phyloP scores from a whole-genome alignment of 1,140 invertebrate genomes.

The Anastrepha ludens region DNA sequence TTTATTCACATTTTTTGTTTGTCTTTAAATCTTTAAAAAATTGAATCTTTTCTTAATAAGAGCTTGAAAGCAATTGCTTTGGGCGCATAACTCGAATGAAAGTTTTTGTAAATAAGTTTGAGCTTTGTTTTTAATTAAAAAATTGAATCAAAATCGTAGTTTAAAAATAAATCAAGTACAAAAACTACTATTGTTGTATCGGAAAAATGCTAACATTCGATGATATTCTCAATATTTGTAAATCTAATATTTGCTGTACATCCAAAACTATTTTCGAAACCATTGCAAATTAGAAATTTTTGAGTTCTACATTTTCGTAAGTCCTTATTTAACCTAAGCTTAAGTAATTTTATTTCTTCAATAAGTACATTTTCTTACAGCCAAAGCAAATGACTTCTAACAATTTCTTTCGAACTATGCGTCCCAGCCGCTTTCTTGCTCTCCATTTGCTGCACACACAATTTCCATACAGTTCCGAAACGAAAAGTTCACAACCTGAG shows the following conservation, averaged over 20 bases:
- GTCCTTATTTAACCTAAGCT: no score
- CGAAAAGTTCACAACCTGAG: constrained; percentile 54
- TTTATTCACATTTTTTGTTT: neutral
- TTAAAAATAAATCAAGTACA: no score
- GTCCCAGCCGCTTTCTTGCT: neutral
- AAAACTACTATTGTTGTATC: no score
- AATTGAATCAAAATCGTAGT: no score
- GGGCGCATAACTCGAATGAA: neutral
- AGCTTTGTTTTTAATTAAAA: neutral
- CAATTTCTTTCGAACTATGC: constrained; percentile 5
- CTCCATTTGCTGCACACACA: neutral
- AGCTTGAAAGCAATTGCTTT: neutral
- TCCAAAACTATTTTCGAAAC: neutral
- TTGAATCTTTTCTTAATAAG: neutral
- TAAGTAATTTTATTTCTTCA: neutral
- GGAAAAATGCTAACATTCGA: no score
- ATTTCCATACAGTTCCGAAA: neutral
- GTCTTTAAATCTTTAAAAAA: neutral
- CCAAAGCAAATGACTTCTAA: neutral
- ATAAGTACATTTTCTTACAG: constrained; percentile 10
- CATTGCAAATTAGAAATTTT: neutral
- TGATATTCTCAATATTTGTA: neutral
- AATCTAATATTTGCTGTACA: neutral
- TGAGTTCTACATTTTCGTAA: no score
- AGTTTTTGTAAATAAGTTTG: neutral